Evolutionary conservation across 2,888 invertebrate genomes (phyloP).

Genomic region (Phyto melanocephala): DNA sequence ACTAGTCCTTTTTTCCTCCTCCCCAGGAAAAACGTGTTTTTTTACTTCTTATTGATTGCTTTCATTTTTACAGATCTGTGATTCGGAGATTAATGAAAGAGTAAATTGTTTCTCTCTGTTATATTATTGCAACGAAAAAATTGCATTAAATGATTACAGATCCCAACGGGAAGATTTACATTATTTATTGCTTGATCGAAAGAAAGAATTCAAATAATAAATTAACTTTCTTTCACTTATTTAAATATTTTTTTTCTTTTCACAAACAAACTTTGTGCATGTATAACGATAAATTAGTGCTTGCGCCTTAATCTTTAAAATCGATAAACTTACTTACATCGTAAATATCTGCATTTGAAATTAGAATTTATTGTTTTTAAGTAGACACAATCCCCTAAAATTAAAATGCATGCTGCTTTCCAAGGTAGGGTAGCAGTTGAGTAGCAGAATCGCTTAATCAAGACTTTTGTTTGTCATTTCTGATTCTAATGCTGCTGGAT

Average conservation of each 20-base stretch:
- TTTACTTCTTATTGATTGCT: constrained; percentile 17
- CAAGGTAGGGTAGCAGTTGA: no score
- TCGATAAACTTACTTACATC: no score
- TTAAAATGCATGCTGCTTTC: no score
- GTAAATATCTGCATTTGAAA: no score
- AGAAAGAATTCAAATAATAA: constrained; percentile 18
- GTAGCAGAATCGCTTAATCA: no score
- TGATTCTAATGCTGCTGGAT: no score
- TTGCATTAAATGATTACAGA: background rate
- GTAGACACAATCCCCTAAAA: no score
- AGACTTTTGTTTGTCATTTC: no score
- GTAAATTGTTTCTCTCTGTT: constrained; percentile 8
- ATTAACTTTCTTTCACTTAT: constrained; percentile 41
- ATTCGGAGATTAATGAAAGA: constrained; percentile 45
- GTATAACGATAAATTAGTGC: no score
- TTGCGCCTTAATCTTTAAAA: no score
- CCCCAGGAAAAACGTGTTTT: constrained; percentile 28
- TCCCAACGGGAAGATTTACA: constrained; percentile 23
- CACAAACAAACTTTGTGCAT: no score
- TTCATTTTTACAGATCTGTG: constrained; percentile 40
- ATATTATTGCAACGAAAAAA: background rate
- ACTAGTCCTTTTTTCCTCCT: constrained; percentile 16
- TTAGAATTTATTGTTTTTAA: no score
- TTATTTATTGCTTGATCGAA: constrained; percentile 32
- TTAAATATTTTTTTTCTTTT: background rate